These are phyloP conservation scores for Geotrupes spiniger DNA, from an alignment of 2,888 invertebrate species.

Conservation along the genomic window DNA sequence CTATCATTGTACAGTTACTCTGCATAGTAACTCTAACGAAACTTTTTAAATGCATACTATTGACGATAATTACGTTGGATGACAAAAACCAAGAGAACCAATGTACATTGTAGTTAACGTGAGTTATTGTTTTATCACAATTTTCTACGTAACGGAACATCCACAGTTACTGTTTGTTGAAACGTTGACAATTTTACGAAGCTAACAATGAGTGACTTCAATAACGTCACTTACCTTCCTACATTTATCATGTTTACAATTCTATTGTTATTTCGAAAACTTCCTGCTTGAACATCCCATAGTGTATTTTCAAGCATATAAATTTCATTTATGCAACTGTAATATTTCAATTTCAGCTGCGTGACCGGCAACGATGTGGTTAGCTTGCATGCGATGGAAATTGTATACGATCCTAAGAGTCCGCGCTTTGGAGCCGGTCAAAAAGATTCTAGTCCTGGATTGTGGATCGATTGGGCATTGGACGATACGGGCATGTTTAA, in stretches of 20 bases:
- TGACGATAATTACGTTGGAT: too few relatives aligned
- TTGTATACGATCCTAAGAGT: constrained; percentile 67
- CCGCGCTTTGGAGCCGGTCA: constrained; percentile 71
- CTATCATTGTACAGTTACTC: too few relatives aligned
- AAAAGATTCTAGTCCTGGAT: constrained; percentile 63
- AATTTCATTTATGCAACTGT: background rate
- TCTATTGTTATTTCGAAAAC: background rate
- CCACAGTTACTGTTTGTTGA: too few relatives aligned
- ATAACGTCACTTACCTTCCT: background rate
- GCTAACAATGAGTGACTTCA: too few relatives aligned
- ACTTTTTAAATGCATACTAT: too few relatives aligned
- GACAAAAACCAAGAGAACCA: too few relatives aligned
- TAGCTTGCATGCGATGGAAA: constrained; percentile 65
- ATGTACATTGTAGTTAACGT: too few relatives aligned
- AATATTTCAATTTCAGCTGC: constrained; percentile 42
- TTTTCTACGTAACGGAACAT: too few relatives aligned
- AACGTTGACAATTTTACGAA: too few relatives aligned
- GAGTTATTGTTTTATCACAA: too few relatives aligned
- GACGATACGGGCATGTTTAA: constrained; percentile 72
- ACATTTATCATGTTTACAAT: background rate
- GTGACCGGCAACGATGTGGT: constrained; percentile 45
- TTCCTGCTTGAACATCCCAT: background rate
- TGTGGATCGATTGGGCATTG: constrained; percentile 78
- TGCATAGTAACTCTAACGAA: too few relatives aligned
- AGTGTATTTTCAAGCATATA: background rate